Conservation (phyloP, 2,888 invertebrate genomes). For the Schrankia costaestrigalis region DNA sequence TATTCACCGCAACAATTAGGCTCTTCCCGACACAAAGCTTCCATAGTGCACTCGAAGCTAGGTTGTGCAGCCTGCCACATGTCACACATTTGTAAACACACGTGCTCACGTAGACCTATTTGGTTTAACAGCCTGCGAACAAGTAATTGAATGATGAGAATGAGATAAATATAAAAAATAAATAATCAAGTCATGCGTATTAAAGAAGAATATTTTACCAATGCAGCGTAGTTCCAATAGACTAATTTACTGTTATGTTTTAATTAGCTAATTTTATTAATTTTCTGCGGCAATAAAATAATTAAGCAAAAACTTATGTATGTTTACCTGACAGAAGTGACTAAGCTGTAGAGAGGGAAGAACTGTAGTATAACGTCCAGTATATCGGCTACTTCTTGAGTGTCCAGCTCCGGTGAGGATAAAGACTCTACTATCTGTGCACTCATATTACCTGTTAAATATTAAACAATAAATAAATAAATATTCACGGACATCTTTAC, state of each 20-base stretch:
- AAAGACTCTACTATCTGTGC: slow-evolving; percentile 86
- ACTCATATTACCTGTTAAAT: slow-evolving; percentile 83
- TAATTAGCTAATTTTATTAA: too few species aligned
- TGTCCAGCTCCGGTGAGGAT: slow-evolving; percentile 80
- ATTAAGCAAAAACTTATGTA: neutral
- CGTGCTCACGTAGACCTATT: slow-evolving; percentile 47
- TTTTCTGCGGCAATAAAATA: too few species aligned
- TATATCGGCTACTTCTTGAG: slow-evolving; percentile 77
- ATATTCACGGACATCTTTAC: too few species aligned
- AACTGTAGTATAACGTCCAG: slow-evolving; percentile 85
- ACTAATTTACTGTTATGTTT: too few species aligned
- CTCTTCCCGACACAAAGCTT: slow-evolving; percentile 44
- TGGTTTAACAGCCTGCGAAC: slow-evolving; percentile 46
- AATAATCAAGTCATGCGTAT: too few species aligned
- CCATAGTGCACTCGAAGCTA: slow-evolving; percentile 51
- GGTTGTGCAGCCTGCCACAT: slow-evolving; percentile 42
- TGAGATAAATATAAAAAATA: too few species aligned
- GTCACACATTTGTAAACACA: slow-evolving; percentile 57
- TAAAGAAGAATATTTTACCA: too few species aligned
- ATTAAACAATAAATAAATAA: neutral
- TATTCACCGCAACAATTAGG: slow-evolving; percentile 51
- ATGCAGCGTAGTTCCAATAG: too few species aligned
- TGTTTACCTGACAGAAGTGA: slow-evolving; percentile 55
- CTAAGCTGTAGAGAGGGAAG: slow-evolving; percentile 83
- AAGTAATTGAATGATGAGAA: too few species aligned